These are phyloP conservation scores for Acronicta alni DNA, from an alignment of 2,888 invertebrate genomes.

Conservation along the genomic window DNA sequence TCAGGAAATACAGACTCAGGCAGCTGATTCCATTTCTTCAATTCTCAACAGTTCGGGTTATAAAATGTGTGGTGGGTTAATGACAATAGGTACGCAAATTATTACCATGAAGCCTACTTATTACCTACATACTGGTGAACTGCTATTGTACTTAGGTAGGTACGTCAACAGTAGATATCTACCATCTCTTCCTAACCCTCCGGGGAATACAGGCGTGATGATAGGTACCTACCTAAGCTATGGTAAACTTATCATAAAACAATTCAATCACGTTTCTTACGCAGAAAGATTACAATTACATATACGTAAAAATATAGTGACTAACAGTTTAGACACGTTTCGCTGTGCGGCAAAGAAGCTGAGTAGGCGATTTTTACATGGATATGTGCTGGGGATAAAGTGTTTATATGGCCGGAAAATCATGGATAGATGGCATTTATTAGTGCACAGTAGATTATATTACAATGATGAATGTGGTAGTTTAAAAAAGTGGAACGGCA, in stretches of 20 bases:
- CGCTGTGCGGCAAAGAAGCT: slow-evolving; percentile 41
- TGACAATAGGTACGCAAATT: too few relatives aligned
- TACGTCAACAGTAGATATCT: too few relatives aligned
- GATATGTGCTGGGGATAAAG: slow-evolving; percentile 11
- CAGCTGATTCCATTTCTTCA: too few relatives aligned
- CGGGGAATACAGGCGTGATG: too few relatives aligned
- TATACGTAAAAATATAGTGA: slow-evolving; percentile 53
- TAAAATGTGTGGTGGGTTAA: too few relatives aligned
- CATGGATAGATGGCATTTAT: slow-evolving; percentile 11
- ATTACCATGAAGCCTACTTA: too few relatives aligned
- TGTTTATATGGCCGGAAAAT: slow-evolving; percentile 48
- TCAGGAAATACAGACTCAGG: too few relatives aligned
- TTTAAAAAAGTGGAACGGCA: not conserved
- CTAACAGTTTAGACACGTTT: slow-evolving; percentile 58
- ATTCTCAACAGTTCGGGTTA: too few relatives aligned
- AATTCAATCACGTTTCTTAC: slow-evolving; percentile 54
- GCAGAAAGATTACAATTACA: slow-evolving; percentile 34
- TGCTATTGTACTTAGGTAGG: too few relatives aligned
- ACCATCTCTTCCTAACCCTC: not conserved
- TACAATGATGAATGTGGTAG: slow-evolving; percentile 22
- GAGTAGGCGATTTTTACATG: slow-evolving; percentile 44
- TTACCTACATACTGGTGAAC: too few relatives aligned
- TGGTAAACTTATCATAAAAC: slow-evolving; percentile 34
- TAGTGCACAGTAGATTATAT: slow-evolving; percentile 6
- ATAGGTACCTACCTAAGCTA: not conserved